phyloP scores from a whole-genome alignment of 23 tunicate species.

The Halocynthia roretzi region DNA sequence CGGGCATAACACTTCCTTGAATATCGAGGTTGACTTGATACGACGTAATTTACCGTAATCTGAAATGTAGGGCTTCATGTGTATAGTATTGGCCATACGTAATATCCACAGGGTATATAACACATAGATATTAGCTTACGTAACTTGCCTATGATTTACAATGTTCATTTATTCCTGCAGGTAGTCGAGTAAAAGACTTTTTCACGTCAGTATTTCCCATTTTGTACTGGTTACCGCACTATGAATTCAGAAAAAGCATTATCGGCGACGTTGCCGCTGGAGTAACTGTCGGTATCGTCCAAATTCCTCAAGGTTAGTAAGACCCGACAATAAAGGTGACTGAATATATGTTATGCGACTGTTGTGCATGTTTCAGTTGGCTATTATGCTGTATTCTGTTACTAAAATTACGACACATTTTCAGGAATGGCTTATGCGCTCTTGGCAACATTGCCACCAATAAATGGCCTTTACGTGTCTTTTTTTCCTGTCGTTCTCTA shows the following conservation, averaged over 20 bases:
- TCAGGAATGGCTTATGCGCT: conserved; percentile 8
- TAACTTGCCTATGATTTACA: no score
- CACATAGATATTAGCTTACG: no score
- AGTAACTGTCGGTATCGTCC: conserved; percentile 74
- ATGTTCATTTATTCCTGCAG: not conserved
- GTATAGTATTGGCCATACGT: no score
- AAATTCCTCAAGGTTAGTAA: conserved; percentile 64
- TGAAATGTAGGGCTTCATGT: no score
- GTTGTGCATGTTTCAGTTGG: no score
- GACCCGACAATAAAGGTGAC: no score
- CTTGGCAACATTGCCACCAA: conserved; percentile 12
- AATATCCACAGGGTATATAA: no score
- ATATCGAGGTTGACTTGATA: no score
- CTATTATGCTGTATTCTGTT: not conserved
- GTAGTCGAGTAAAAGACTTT: not conserved
- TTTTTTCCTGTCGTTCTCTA: conserved; percentile 14
- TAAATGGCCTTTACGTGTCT: conserved; percentile 17
- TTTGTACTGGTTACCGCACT: not conserved
- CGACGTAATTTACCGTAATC: no score
- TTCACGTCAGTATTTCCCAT: not conserved
- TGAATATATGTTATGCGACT: no score
- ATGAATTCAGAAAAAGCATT: conserved; percentile 10
- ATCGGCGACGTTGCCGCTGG: conserved; percentile 68
- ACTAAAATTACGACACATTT: not conserved
- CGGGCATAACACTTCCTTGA: no score